Evolutionary conservation across 2,797 vertebrate genomes (phyloP).

Genomic region (Premnoplex brunnescens): DNA sequence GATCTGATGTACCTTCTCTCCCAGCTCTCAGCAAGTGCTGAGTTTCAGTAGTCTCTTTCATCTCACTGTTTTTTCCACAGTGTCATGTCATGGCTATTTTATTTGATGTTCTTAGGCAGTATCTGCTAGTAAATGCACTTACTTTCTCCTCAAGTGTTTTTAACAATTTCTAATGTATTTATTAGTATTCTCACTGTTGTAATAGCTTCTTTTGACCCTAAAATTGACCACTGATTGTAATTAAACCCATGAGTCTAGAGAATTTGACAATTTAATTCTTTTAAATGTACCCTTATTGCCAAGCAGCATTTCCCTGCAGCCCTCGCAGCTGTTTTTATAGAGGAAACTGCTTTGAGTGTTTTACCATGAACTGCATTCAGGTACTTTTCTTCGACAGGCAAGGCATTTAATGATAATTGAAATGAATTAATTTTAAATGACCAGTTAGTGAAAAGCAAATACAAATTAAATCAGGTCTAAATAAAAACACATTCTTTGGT

Average conservation of each 20-base stretch:
- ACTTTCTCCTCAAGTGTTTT: constrained; percentile 5
- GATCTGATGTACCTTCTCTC: background rate
- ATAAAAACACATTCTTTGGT: background rate
- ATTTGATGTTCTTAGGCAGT: background rate
- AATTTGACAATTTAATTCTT: constrained; percentile 50
- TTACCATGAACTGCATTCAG: background rate
- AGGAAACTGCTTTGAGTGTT: constrained; percentile 8
- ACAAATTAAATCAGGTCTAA: background rate
- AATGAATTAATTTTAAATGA: constrained; percentile 38
- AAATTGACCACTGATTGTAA: constrained; percentile 35
- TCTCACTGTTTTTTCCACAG: background rate
- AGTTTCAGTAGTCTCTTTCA: background rate
- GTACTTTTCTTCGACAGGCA: constrained; percentile 9
- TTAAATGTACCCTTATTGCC: constrained; percentile 38
- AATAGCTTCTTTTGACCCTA: constrained; percentile 21
- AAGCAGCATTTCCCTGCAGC: constrained; percentile 18
- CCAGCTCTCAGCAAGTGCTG: background rate
- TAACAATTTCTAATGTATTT: background rate
- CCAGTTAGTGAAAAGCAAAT: background rate
- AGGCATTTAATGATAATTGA: constrained; percentile 7
- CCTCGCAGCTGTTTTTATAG: constrained; percentile 30
- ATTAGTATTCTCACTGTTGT: background rate
- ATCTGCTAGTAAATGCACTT: background rate
- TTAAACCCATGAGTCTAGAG: background rate
- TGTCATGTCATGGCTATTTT: background rate